phyloP scores from a whole-genome alignment of 2,888 invertebrate genomes.

The Blomia tropicalis region DNA sequence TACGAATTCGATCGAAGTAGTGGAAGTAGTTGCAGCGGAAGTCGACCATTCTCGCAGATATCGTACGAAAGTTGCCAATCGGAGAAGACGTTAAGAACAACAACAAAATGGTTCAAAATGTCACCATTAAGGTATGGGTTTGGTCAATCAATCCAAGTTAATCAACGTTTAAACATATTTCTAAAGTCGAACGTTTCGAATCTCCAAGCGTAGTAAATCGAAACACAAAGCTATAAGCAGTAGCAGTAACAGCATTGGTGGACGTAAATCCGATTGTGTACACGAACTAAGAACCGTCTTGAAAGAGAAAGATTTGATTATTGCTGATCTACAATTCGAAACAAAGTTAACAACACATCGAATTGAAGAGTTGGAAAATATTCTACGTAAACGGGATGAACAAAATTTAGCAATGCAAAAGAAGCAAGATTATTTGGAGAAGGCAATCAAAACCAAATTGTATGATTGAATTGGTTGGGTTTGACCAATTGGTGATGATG shows the following conservation, averaged over 20 bases:
- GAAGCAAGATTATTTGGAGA: conserved; percentile 4
- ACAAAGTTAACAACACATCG: neutral
- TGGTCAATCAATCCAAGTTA: too few species aligned
- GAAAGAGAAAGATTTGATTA: conserved; percentile 5
- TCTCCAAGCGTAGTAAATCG: neutral
- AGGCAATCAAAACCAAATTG: neutral
- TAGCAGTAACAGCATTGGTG: too few species aligned
- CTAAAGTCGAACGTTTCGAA: too few species aligned
- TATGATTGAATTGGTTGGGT: neutral
- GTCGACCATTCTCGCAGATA: neutral
- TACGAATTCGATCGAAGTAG: neutral
- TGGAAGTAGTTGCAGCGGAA: neutral
- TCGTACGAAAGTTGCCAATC: neutral
- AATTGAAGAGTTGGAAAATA: neutral
- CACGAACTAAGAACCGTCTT: neutral
- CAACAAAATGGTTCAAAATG: neutral
- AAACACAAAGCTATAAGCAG: too few species aligned
- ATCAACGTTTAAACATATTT: too few species aligned
- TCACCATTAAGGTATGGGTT: neutral
- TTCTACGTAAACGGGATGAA: neutral
- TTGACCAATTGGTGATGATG: too few species aligned
- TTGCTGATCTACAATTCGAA: neutral
- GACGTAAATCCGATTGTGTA: neutral
- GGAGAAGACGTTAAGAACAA: neutral
- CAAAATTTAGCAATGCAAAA: neutral